A percentile compares a stretch with the other conserved stretches of the same genome.
These are phyloP conservation scores for Malthinus flaveolus DNA, from an alignment of 2,888 invertebrate genomes.

Conservation along the genomic window DNA sequence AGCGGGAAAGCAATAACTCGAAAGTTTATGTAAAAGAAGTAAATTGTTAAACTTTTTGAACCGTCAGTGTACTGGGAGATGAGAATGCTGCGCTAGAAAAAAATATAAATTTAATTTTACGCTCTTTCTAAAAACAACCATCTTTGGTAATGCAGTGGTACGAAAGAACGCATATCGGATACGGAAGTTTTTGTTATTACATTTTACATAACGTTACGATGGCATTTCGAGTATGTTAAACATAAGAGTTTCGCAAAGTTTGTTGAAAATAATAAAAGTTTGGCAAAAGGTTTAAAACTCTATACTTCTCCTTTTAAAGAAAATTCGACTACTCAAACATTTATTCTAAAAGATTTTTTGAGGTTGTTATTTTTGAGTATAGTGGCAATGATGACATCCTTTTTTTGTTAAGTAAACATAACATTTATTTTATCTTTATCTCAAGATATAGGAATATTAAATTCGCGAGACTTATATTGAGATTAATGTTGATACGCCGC, in stretches of 20 bases:
- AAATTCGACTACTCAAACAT: neutral
- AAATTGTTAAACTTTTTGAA: no score
- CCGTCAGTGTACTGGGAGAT: no score
- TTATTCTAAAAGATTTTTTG: neutral
- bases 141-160: no score
- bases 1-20: no score
- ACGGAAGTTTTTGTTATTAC: neutral
- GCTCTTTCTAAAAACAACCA: no score
- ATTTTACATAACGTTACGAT: neutral
- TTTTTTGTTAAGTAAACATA: neutral
- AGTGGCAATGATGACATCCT: no score
- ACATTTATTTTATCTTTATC: neutral
- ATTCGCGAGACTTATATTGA: constrained; percentile 9
- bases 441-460: neutral
- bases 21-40: no score
- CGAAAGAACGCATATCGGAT: no score
- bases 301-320: neutral
- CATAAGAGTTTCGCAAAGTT: neutral
- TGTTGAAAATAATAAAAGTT: neutral
- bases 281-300: neutral
- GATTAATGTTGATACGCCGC: constrained; percentile 11
- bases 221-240: neutral
- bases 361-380: no score
- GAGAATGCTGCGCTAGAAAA: no score
- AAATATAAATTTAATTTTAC: no score